Percentiles rank a stretch among this genome's conserved stretches.
Evolutionary conservation across 2,888 invertebrate genomes (phyloP).

Genomic region (Tenthredo notha): DNA sequence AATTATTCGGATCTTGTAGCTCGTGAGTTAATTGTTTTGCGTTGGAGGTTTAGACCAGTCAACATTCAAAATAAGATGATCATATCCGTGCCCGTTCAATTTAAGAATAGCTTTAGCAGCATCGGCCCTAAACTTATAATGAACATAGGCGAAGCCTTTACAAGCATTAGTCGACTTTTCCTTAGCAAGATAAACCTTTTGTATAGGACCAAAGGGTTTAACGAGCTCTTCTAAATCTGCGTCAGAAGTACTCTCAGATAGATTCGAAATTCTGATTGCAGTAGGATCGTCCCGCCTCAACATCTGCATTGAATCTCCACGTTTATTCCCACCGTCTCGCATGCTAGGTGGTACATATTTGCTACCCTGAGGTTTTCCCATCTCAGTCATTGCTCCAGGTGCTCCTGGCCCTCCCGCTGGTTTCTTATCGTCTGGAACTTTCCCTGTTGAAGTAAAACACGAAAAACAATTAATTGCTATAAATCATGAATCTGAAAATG

Average conservation of each 20-base stretch:
- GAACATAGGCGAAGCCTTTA: constrained; percentile 99
- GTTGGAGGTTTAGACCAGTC: constrained; percentile 97
- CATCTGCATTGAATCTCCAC: constrained; percentile 85
- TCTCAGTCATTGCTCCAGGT: constrained; percentile 67
- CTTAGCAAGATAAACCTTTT: constrained; percentile 97
- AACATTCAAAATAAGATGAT: constrained; percentile 98
- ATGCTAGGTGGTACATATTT: constrained; percentile 95
- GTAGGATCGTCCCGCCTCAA: constrained; percentile 89
- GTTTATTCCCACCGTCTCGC: constrained; percentile 90
- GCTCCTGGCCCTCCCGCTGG: constrained; percentile 62
- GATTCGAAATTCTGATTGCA: constrained; percentile 97
- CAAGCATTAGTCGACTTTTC: constrained; percentile 93
- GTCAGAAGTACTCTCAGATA: constrained; percentile 97
- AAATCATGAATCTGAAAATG: background rate
- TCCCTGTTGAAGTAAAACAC: constrained; percentile 61
- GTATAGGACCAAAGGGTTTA: constrained; percentile 94
- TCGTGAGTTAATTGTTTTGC: constrained; percentile 66
- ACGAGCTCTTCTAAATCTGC: constrained; percentile 97
- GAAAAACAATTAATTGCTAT: background rate
- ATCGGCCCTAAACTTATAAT: constrained; percentile 94
- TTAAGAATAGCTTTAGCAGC: constrained; percentile 94
- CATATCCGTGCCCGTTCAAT: constrained; percentile 96
- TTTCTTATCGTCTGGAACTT: constrained; percentile 77
- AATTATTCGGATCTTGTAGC: constrained; percentile 11
- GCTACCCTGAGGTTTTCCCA: constrained; percentile 78